Evolutionary conservation across 2,888 invertebrate genomes (phyloP).

Genomic region (Xestia c-nigrum): DNA sequence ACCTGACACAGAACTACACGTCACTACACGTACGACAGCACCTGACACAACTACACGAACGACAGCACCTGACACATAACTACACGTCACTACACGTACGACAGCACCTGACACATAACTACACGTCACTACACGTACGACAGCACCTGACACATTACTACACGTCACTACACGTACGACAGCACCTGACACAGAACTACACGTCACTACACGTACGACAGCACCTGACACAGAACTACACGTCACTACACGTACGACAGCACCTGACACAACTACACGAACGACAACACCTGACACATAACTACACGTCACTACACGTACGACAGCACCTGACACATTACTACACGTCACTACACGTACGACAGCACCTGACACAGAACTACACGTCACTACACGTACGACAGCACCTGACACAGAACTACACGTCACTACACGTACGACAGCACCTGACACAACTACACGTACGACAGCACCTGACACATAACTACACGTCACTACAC

Average conservation of each 20-base stretch:
- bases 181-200: constrained; percentile 87
- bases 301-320: constrained; percentile 91
- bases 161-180: constrained; percentile 91
- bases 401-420: constrained; percentile 88
- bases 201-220: constrained; percentile 92
- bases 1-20: constrained; percentile 82
- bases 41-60: too few species aligned
- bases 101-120: constrained; percentile 88
- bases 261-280: too few species aligned
- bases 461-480: constrained; percentile 93
- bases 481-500: not conserved
- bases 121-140: constrained; percentile 91
- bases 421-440: not conserved
- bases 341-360: constrained; percentile 91
- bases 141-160: constrained; percentile 88
- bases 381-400: constrained; percentile 91
- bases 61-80: constrained; percentile 89
- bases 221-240: constrained; percentile 83
- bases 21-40: too few species aligned
- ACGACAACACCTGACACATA: constrained; percentile 91
- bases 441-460: too few species aligned
- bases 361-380: constrained; percentile 89
- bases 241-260: not conserved
- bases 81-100: constrained; percentile 91
- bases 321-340: constrained; percentile 89